Evolutionary conservation across 2,113 vertebrate genomes (phyloP), one percentile per base, ranked within the genome.

Genomic region (Glareola pratincola): DNA sequence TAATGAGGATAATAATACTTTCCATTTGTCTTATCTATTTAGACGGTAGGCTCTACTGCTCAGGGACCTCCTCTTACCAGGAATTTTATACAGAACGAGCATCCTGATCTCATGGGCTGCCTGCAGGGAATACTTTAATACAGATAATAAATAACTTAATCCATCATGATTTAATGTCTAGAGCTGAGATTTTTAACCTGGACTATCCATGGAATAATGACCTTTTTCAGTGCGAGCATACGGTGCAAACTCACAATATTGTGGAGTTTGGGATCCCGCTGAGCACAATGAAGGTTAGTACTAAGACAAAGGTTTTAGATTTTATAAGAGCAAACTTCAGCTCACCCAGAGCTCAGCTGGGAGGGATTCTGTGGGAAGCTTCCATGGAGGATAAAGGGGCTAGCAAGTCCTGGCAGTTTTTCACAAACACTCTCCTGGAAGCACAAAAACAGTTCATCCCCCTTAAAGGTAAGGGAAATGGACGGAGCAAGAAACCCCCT

Each of bases 1-100:
- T 94, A 88, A 96, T 1, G 27, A 85, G 45, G 74, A 73, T 26
- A 72, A 82, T 60, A 68, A 45, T 48, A 74, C 74, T 85, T 93
- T 56, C 80, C 39, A 85, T 91, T 96, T 95, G 66, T 87, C 80
- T 90, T 81, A 71, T 24, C 81, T 68, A 53, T 79, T 95, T 88
- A 90, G 34, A 85, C 4, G 4, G 62, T 32, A 88, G 85, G 48
- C 51, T 82, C 47, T 68, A 30, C 64, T 91, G 87, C 64, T 41
- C 87, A 82, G 74, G 41, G 48, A 67, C 47, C 47, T 77, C 48
- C 43, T 85, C 66, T 82, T 45, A 67, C 27, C 47, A 59, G 5
- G 66, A 69, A 18, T 63, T 95, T 84, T 26, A 53, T 29, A 63
- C 7, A 47, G 59, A 93, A 79, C 0, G 4, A 79, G 36, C 32